These are phyloP conservation scores for Cebus imitator DNA, from an alignment of 2,113 vertebrate genomes.

Conservation along the genomic window DNA sequence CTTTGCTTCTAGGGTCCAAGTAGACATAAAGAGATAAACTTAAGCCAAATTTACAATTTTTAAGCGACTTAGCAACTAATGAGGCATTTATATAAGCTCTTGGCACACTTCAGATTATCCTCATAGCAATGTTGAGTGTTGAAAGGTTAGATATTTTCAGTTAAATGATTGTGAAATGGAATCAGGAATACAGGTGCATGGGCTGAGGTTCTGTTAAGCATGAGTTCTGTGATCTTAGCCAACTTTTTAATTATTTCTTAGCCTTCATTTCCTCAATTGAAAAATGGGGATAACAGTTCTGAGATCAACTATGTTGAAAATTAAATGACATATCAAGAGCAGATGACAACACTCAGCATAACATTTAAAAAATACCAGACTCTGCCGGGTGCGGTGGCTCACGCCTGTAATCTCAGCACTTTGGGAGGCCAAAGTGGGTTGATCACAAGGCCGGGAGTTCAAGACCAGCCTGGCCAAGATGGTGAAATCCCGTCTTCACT, in stretches of 20 bases:
- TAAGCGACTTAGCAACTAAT: neutral
- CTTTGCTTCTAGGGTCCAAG: neutral
- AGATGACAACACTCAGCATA: neutral
- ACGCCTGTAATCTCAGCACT: no score
- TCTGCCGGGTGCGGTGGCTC: no score
- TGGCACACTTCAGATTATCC: conserved; percentile 1
- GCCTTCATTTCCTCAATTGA: neutral
- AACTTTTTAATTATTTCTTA: neutral
- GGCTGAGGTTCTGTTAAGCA: neutral
- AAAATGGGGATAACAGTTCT: neutral
- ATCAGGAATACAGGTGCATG: neutral
- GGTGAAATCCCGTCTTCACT: no score
- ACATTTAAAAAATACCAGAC: neutral
- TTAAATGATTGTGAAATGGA: neutral
- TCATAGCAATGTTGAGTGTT: neutral
- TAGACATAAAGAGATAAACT: neutral
- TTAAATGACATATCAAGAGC: neutral
- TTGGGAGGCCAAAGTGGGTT: no score
- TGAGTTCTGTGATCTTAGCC: neutral
- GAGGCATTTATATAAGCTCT: neutral
- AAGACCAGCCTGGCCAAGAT: no score
- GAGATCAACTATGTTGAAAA: neutral
- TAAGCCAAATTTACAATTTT: neutral
- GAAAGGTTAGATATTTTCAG: neutral
- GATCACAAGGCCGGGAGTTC: no score